Percentiles rank a stretch among this genome's conserved stretches.
These are phyloP conservation scores for Meloe dianella DNA, from an alignment of 2,888 invertebrate genomes.

Conservation along the genomic window DNA sequence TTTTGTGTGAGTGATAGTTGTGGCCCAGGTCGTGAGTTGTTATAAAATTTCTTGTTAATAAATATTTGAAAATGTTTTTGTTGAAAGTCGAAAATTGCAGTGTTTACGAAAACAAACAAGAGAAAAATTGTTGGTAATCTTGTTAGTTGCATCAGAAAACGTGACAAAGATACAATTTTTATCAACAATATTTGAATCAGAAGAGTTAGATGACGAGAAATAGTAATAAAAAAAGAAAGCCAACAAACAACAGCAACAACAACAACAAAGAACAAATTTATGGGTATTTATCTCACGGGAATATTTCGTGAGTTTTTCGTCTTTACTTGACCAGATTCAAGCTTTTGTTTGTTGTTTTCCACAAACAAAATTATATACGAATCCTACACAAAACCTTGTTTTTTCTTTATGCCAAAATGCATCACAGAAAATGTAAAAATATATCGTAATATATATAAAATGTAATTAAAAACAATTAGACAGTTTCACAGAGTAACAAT, in stretches of 20 bases:
- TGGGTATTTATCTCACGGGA: slow-evolving; percentile 29
- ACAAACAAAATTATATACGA: background rate
- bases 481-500: background rate
- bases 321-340: background rate
- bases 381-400: too few relatives aligned
- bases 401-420: background rate
- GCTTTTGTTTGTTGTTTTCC: background rate
- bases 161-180: slow-evolving; percentile 35
- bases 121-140: slow-evolving; percentile 16
- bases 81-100: slow-evolving; percentile 17
- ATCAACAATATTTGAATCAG: slow-evolving; percentile 19
- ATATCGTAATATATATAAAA: too few relatives aligned
- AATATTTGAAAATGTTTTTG: slow-evolving; percentile 9
- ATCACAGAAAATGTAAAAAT: background rate
- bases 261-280: slow-evolving; percentile 20
- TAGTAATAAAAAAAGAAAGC: slow-evolving; percentile 23
- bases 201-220: slow-evolving; percentile 14
- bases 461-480: slow-evolving; percentile 4
- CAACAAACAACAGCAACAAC: slow-evolving; percentile 13
- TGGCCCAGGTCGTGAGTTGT: background rate
- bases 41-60: slow-evolving; percentile 3
- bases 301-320: slow-evolving; percentile 17
- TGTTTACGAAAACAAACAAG: slow-evolving; percentile 15
- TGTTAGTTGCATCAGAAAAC: slow-evolving; percentile 34
- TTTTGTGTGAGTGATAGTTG: background rate